These are phyloP conservation scores for Selene dorsalis DNA, from an alignment of 2,797 vertebrate genomes.

Conservation along the genomic window DNA sequence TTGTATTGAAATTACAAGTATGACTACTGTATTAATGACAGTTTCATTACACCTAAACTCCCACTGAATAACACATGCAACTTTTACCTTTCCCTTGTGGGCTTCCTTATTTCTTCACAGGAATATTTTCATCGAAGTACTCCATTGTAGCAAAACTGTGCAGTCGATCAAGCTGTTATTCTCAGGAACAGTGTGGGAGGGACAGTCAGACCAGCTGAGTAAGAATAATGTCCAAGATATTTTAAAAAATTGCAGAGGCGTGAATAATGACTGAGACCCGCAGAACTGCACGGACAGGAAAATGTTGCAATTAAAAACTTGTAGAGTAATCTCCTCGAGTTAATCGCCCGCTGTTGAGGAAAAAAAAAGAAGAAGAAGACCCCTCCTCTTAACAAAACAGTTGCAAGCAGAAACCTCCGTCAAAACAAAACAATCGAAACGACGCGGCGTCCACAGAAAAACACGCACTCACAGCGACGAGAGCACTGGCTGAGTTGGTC, in stretches of 20 bases:
- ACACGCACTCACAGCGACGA: conserved; percentile 44
- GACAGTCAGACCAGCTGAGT: conserved; percentile 60
- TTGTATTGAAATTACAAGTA: conserved; percentile 23
- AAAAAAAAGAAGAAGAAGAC: background rate
- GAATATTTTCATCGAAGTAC: conserved; percentile 72
- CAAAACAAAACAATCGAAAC: conserved; percentile 70
- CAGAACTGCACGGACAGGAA: conserved; percentile 19
- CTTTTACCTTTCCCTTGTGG: conserved; percentile 69
- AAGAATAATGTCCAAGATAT: conserved; percentile 59
- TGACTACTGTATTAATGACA: conserved; percentile 18
- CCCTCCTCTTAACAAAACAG: conserved; percentile 18
- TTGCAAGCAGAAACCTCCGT: conserved; percentile 40
- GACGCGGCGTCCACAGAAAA: conserved; percentile 37
- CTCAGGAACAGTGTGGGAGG: conserved; percentile 52
- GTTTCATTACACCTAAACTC: conserved; percentile 28
- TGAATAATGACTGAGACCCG: conserved; percentile 42
- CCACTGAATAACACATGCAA: conserved; percentile 15
- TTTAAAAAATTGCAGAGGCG: conserved; percentile 27
- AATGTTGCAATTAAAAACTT: conserved; percentile 51
- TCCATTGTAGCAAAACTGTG: conserved; percentile 70
- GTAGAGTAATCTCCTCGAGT: conserved; percentile 44
- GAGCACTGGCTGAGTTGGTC: conserved; percentile 76
- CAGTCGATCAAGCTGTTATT: conserved; percentile 52
- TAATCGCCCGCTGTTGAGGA: conserved; percentile 31
- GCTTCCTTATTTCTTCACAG: conserved; percentile 65